Evolutionary conservation across 2,113 vertebrate species (phyloP).

Genomic region (Gymnocephalus cernua): DNA sequence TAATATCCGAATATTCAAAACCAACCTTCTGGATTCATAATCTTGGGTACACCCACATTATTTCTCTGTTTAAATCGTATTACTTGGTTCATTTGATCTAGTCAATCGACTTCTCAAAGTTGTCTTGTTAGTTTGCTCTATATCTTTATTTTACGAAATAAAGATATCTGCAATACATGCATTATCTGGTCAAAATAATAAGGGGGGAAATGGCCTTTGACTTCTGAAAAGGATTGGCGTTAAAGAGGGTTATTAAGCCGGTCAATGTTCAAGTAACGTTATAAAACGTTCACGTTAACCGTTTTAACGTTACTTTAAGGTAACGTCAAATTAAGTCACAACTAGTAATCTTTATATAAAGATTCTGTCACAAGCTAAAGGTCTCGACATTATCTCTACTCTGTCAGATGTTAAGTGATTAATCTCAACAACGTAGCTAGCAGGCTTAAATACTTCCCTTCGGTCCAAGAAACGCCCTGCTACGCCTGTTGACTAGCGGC

Average conservation of each 20-base stretch:
- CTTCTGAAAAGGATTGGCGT: background rate
- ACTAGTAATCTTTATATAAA: fast-evolving
- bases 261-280: background rate
- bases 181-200: background rate
- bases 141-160: too few relatives aligned
- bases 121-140: background rate
- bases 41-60: background rate
- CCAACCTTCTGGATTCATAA: background rate
- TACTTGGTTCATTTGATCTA: too few relatives aligned
- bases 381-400: background rate
- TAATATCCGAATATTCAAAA: background rate
- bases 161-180: background rate
- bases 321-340: background rate
- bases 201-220: background rate
- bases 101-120: too few relatives aligned
- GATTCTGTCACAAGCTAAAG: fast-evolving
- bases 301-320: background rate
- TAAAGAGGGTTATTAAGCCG: background rate
- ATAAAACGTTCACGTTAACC: too few relatives aligned
- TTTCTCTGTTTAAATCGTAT: background rate
- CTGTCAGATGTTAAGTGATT: background rate
- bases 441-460: constrained; percentile 9
- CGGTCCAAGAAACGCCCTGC: constrained; percentile 68
- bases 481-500: constrained; percentile 38
- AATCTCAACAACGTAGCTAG: fast-evolving